Conservation (phyloP, 2,113 vertebrate genomes). For the Ictalurus furcatus region DNA sequence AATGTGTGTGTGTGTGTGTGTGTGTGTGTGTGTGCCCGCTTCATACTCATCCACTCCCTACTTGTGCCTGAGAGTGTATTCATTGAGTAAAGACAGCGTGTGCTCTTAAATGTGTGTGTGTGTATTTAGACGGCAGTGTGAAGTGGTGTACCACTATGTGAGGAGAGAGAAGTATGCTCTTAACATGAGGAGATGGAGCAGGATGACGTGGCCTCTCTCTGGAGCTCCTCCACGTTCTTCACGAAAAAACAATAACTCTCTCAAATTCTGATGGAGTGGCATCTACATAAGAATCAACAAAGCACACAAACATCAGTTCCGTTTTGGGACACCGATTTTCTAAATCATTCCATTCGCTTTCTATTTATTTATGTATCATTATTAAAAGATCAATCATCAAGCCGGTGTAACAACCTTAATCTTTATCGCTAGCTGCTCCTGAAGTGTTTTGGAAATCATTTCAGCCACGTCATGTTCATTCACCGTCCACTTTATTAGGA, state of each 20-base stretch:
- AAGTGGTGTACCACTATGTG: constrained; percentile 78
- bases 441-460: not conserved
- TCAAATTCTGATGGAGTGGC: constrained; percentile 89
- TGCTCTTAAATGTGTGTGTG: not conserved
- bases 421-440: not conserved
- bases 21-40: not conserved
- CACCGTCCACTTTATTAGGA: too few relatives aligned
- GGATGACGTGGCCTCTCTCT: constrained; percentile 77
- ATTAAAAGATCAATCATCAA: not conserved
- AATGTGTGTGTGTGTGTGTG: too few relatives aligned
- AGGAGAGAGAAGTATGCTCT: constrained; percentile 81
- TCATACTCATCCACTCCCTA: not conserved
- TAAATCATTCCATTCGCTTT: not conserved
- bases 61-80: constrained; percentile 6
- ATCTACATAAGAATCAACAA: constrained; percentile 70
- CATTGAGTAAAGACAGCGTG: not conserved
- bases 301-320: not conserved
- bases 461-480: not conserved
- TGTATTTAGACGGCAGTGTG: constrained; percentile 82
- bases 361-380: not conserved
- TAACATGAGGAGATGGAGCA: constrained; percentile 82
- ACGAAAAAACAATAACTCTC: constrained; percentile 84
- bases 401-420: not conserved
- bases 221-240: constrained; percentile 88
- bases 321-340: not conserved